Conservation (phyloP, 2,797 vertebrate genomes). For the Periophthalmus magnuspinnatus region DNA sequence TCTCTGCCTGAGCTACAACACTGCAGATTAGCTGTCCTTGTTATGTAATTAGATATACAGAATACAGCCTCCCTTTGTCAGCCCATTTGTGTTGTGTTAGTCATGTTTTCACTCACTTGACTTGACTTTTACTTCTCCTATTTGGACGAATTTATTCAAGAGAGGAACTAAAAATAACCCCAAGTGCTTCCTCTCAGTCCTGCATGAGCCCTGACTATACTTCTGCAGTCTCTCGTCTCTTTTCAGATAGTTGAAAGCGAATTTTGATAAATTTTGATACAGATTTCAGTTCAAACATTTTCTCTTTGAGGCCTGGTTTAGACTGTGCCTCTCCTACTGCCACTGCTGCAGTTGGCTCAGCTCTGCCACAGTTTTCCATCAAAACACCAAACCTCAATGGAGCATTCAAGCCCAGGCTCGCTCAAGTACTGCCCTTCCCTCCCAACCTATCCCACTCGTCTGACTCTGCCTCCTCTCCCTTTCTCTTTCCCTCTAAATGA, state of each 20-base stretch:
- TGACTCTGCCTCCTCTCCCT: slow-evolving; percentile 54
- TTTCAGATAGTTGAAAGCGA: slow-evolving; percentile 48
- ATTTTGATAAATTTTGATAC: slow-evolving; percentile 47
- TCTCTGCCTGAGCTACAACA: slow-evolving; percentile 16
- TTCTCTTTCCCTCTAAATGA: slow-evolving; percentile 44
- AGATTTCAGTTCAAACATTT: slow-evolving; percentile 33
- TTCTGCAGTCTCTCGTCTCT: slow-evolving; percentile 55
- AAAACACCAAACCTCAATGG: slow-evolving; percentile 80
- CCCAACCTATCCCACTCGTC: slow-evolving; percentile 59
- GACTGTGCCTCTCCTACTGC: slow-evolving; percentile 54
- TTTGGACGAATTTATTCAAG: slow-evolving; percentile 15
- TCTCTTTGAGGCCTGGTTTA: slow-evolving; percentile 40
- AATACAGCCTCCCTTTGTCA: slow-evolving; percentile 1
- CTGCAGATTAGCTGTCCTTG: slow-evolving; percentile 17
- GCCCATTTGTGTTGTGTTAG: slow-evolving; percentile 1
- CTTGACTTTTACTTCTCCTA: slow-evolving; percentile 5
- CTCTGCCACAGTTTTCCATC: slow-evolving; percentile 77
- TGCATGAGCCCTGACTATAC: slow-evolving; percentile 14
- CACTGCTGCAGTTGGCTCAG: slow-evolving; percentile 68
- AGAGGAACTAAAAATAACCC: slow-evolving; percentile 46
- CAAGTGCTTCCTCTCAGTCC: slow-evolving; percentile 45
- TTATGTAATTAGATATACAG: slow-evolving; percentile 14
- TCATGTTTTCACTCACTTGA: background rate
- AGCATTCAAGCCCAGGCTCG: slow-evolving; percentile 72
- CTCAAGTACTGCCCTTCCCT: slow-evolving; percentile 55